Evolutionary conservation across 2,888 invertebrate genomes (phyloP).

Genomic region (Julus scanicus): DNA sequence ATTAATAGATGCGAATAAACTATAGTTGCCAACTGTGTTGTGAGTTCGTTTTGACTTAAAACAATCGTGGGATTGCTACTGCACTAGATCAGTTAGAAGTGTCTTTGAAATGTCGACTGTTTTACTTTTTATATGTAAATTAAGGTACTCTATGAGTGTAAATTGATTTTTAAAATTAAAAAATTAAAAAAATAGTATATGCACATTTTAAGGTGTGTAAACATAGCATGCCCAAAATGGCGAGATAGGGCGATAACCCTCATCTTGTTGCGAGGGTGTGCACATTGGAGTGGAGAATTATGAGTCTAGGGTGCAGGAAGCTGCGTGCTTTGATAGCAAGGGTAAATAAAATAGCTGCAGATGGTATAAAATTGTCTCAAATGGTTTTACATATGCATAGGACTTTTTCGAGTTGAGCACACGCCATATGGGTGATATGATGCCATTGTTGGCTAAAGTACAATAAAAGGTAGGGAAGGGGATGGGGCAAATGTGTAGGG

Average conservation of each 20-base stretch:
- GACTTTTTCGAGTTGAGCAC: constrained; percentile 39
- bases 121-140: too few relatives aligned
- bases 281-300: neutral
- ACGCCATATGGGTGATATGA: constrained; percentile 51
- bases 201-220: neutral
- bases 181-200: too few relatives aligned
- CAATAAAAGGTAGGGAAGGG: constrained; percentile 40
- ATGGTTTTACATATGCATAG: constrained; percentile 43
- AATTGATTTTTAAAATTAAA: too few relatives aligned
- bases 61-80: too few relatives aligned
- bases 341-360: constrained; percentile 47
- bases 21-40: too few relatives aligned
- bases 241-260: constrained; percentile 32
- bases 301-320: constrained; percentile 24
- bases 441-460: constrained; percentile 47
- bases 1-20: too few relatives aligned
- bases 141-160: too few relatives aligned
- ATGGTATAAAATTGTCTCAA: constrained; percentile 45
- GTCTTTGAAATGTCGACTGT: too few relatives aligned
- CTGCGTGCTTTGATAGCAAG: constrained; percentile 27
- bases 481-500: constrained; percentile 6
- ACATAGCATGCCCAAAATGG: neutral
- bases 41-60: too few relatives aligned
- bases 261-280: constrained; percentile 26
- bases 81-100: too few relatives aligned